These are phyloP conservation scores for Drosophila biarmipes DNA, from an alignment of 1,140 invertebrate species.

Conservation along the genomic window DNA sequence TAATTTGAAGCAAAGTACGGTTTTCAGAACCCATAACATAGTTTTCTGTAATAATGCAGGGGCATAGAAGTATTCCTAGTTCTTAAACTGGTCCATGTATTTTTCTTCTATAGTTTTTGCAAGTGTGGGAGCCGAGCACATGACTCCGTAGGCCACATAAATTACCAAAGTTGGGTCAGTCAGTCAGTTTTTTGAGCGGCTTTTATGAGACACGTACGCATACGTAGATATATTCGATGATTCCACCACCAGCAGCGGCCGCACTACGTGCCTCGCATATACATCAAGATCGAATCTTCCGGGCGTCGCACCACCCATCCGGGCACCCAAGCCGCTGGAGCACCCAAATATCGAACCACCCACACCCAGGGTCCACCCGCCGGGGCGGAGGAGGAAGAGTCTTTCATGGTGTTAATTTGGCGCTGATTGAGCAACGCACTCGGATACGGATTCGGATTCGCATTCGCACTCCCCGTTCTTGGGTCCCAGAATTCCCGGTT, in stretches of 20 bases:
- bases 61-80: too few relatives aligned
- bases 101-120: not conserved
- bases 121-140: constrained; percentile 12
- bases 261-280: constrained; percentile 65
- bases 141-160: constrained; percentile 61
- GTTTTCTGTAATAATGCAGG: not conserved
- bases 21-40: not conserved
- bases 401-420: constrained; percentile 79
- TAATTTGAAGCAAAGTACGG: not conserved
- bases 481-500: not conserved
- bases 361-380: constrained; percentile 14
- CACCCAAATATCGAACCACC: constrained; percentile 18
- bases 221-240: constrained; percentile 51
- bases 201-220: constrained; percentile 65
- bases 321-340: constrained; percentile 1
- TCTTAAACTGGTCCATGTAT: not conserved
- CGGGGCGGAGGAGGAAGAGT: constrained; percentile 24
- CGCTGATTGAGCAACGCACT: constrained; percentile 71
- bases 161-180: constrained; percentile 72
- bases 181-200: constrained; percentile 56
- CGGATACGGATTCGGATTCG: too few relatives aligned
- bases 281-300: constrained; percentile 50
- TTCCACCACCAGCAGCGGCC: constrained; percentile 63
- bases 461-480: constrained; percentile 21
- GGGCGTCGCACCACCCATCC: constrained; percentile 5